A percentile compares a stretch with the other conserved stretches of the same genome.
These are phyloP conservation scores for Streptopelia turtur DNA, from an alignment of 2,797 vertebrate genomes.

Conservation along the genomic window DNA sequence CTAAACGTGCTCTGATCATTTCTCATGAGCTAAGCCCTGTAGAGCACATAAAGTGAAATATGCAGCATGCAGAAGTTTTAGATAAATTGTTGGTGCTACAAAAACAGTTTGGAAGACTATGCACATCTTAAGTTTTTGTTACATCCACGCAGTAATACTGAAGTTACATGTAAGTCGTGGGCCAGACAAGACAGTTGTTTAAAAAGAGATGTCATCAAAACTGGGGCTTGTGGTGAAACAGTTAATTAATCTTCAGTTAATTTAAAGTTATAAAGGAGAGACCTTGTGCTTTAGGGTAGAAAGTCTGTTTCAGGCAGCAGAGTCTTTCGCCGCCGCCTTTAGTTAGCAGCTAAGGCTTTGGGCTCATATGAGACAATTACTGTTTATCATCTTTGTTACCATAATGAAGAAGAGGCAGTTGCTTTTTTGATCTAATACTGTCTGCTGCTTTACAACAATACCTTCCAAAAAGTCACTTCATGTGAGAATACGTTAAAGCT, in stretches of 20 bases:
- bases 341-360: neutral
- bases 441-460: neutral
- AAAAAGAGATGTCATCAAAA: too few relatives aligned
- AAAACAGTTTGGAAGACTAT: neutral
- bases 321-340: neutral
- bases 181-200: neutral
- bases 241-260: neutral
- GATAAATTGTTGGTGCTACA: neutral
- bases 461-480: neutral
- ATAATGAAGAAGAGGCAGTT: neutral
- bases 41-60: neutral
- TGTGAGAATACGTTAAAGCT: neutral
- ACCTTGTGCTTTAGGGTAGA: accelerated
- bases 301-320: neutral
- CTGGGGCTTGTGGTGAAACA: neutral
- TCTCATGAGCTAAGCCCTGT: neutral
- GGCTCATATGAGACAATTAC: neutral
- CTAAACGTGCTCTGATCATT: accelerated
- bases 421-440: neutral
- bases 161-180: neutral
- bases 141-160: neutral
- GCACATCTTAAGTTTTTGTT: accelerated
- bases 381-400: neutral
- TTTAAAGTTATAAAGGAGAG: neutral
- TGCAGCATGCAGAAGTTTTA: neutral